Evolutionary conservation across 2,797 vertebrate species (phyloP).

Genomic region (Pygocentrus nattereri): DNA sequence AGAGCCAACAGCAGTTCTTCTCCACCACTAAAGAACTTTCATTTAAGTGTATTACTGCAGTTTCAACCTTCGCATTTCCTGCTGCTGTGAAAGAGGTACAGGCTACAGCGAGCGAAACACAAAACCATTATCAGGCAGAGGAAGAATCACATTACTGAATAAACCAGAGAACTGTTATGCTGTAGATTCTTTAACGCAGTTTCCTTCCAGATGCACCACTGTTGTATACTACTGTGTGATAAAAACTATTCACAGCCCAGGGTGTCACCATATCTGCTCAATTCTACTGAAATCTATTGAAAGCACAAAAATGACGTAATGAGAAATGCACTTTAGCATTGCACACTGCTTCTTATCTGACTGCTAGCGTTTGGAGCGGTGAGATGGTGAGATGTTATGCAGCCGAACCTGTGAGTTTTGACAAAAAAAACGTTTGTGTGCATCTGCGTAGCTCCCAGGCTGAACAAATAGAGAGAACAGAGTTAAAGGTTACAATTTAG

Average conservation of each 20-base stretch:
- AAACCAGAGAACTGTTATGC: not conserved
- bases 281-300: not conserved
- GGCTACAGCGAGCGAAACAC: not conserved
- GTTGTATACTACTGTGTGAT: not conserved
- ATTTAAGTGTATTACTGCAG: not conserved
- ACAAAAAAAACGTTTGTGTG: slow-evolving; percentile 39
- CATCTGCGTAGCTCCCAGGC: slow-evolving; percentile 11
- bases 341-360: slow-evolving; percentile 42
- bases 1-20: slow-evolving; percentile 9
- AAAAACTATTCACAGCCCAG: not conserved
- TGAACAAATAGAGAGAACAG: not conserved
- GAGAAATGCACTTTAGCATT: slow-evolving; percentile 2
- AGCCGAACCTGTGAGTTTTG: slow-evolving; percentile 66
- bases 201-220: not conserved
- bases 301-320: not conserved
- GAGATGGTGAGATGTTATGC: slow-evolving; percentile 66
- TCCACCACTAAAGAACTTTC: slow-evolving; percentile 1
- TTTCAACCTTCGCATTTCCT: slow-evolving; percentile 12
- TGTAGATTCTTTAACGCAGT: not conserved
- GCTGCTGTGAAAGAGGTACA: not conserved
- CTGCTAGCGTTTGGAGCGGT: slow-evolving; percentile 56
- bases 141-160: slow-evolving; percentile 17
- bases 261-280: not conserved
- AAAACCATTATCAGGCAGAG: not conserved
- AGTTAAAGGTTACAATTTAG: not conserved